Evolutionary conservation across 30 jellyfish, hydroid and myxozoan species (phyloP).

Genomic region (Clytia hemisphaerica): DNA sequence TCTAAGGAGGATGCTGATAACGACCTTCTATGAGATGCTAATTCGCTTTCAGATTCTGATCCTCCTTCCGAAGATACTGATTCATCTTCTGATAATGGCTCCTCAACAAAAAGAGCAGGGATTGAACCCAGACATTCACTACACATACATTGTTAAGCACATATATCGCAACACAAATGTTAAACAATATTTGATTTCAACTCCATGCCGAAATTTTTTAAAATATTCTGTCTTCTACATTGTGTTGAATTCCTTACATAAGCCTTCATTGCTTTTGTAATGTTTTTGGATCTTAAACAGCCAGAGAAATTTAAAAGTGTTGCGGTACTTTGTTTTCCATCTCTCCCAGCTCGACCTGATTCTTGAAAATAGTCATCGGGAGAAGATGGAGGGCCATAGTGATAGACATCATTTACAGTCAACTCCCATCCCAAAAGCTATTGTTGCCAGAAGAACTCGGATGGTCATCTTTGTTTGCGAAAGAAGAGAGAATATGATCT

Average conservation of each 20-base stretch:
- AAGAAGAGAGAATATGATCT: background rate
- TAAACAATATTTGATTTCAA: background rate
- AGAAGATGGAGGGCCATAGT: conserved; percentile 7
- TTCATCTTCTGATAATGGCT: too few species aligned
- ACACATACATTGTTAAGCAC: background rate
- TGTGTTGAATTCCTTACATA: background rate
- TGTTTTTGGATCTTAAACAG: background rate
- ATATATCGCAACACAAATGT: conserved; percentile 11
- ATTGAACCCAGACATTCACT: too few species aligned
- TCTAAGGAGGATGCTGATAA: too few species aligned
- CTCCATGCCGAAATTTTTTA: background rate
- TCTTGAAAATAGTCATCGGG: too few species aligned
- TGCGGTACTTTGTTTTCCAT: conserved; percentile 6
- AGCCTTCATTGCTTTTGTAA: background rate
- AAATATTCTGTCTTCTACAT: conserved; percentile 1
- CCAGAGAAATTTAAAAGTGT: background rate
- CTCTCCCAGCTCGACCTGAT: conserved; percentile 11
- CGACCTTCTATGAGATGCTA: too few species aligned
- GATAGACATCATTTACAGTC: background rate
- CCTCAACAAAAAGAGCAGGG: too few species aligned
- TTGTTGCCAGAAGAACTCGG: conserved; percentile 4
- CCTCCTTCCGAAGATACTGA: too few species aligned
- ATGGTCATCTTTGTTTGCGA: conserved; percentile 3
- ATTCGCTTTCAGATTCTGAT: too few species aligned
- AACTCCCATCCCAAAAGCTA: too few species aligned